Base-by-base conservation (phyloP, 2,113 vertebrate species). In the Motacilla alba region DNA sequence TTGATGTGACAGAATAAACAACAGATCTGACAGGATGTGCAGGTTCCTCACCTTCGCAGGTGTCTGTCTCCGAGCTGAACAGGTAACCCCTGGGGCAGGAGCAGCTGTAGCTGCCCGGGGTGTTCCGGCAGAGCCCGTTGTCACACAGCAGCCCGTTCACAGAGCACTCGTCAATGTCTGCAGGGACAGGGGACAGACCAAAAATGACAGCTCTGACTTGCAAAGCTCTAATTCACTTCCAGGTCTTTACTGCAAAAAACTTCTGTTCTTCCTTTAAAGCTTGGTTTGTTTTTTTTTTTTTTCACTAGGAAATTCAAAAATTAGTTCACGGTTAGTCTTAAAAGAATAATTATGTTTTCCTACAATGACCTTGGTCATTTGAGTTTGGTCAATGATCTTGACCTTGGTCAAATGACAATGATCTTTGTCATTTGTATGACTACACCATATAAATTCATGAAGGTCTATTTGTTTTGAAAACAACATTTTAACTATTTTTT, bases 91-190 rank as follows among this genome's bases (percentile, higher is more conserved):
- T 96, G n/a, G 98, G 98, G 68, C 98, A 98, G 81, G 96, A 96
- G 83, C 98, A 98, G 95, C 95, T 98, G 90, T 98, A 98, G 88
- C 98, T 98, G 53, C 98, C 98, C 19, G 97, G 98, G 58, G 87
- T 96, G 80, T 98, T 98, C 59, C 96, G 77, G 81, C 98, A 98
- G 17, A 98, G 91, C 9, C 98, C 98, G 1, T 98, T 98, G 81
- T 98, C 98, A 64, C 98, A 98, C n/a, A 98, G 96, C 39, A 98
- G 90, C 43, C 97, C 78, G 2, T 98, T 98, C 80, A 98, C 49
- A 27, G 97, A 91, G 83, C 98, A 98, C 95, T 98, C 98, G 64
- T 98, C 98, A 8, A 98, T 68, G 49, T 98, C 98, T 98, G 95
- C 47, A 91, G 60, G 73, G 88, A 63, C 15, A 81, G 21, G 76